Conservation (phyloP, 2,888 invertebrate species). For the Pristionchus exspectatus region DNA sequence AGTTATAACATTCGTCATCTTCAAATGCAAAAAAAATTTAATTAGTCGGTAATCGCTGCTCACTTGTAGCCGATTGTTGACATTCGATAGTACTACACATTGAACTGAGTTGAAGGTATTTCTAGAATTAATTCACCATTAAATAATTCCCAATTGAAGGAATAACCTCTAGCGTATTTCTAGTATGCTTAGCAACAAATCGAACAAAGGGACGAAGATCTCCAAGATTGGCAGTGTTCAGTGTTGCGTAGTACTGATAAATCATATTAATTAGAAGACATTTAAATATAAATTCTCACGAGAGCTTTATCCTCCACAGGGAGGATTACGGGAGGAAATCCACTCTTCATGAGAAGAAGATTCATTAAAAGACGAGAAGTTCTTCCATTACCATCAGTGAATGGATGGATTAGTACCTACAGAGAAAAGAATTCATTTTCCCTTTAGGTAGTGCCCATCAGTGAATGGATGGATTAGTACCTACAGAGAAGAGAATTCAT, state of each 20-base stretch:
- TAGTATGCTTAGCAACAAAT: conserved; percentile 87
- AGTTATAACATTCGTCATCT: not conserved
- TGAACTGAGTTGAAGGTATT: conserved; percentile 39
- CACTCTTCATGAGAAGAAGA: conserved; percentile 92
- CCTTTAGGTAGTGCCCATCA: conserved; percentile 83
- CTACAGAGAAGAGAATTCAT: conserved; percentile 54
- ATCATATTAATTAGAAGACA: too few species aligned
- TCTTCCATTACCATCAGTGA: conserved; percentile 95
- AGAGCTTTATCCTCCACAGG: conserved; percentile 44
- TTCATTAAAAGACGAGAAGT: conserved; percentile 97
- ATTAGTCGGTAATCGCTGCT: not conserved
- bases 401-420: conserved; percentile 92
- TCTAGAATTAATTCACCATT: not conserved
- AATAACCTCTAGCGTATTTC: conserved; percentile 69
- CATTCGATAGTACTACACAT: conserved; percentile 45
- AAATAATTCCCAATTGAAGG: too few species aligned
- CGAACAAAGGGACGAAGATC: conserved; percentile 95
- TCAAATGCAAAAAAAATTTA: not conserved
- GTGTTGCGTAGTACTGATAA: conserved; percentile 86
- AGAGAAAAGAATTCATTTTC: not conserved
- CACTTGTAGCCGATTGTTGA: not conserved
- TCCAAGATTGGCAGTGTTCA: conserved; percentile 93
- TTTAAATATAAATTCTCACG: not conserved
- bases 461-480: conserved; percentile 96
- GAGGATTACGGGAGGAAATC: conserved; percentile 95